Percentiles rank a stretch among this genome's conserved stretches.
These are phyloP conservation scores for Nomada goodeniana DNA, from an alignment of 2,888 invertebrate genomes.

Conservation along the genomic window DNA sequence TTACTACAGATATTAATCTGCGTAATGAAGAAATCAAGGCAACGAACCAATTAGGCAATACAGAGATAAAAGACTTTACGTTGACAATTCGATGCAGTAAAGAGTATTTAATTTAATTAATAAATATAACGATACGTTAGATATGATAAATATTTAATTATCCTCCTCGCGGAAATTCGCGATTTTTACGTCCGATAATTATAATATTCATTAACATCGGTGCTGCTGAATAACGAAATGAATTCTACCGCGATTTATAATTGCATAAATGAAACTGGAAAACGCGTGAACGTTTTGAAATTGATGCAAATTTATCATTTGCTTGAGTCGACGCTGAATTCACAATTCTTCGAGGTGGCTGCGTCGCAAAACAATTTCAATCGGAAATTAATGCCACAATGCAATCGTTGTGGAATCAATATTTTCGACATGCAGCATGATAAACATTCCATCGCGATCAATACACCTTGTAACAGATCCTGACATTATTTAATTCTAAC, in stretches of 20 bases:
- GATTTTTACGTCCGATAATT: not conserved
- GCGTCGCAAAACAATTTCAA: slow-evolving; percentile 20
- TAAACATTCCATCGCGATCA: not conserved
- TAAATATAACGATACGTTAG: no score
- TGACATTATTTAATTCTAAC: not conserved
- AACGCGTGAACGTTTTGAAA: not conserved
- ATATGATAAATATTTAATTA: not conserved
- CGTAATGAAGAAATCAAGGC: no score
- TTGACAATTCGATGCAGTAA: no score
- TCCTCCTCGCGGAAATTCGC: not conserved
- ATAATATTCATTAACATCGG: not conserved
- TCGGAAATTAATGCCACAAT: slow-evolving; percentile 10
- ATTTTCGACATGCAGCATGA: not conserved
- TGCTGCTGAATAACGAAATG: not conserved
- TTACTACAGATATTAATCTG: no score
- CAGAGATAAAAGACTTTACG: no score
- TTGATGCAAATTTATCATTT: slow-evolving; percentile 16
- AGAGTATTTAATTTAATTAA: no score
- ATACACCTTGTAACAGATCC: not conserved
- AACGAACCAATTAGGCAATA: no score
- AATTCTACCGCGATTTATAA: not conserved
- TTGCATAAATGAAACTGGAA: not conserved
- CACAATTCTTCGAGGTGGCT: slow-evolving; percentile 2
- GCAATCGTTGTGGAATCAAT: not conserved
- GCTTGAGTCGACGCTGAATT: not conserved